phyloP scores from a whole-genome alignment of 1,140 invertebrate genomes.

The Lucilia cuprina region DNA sequence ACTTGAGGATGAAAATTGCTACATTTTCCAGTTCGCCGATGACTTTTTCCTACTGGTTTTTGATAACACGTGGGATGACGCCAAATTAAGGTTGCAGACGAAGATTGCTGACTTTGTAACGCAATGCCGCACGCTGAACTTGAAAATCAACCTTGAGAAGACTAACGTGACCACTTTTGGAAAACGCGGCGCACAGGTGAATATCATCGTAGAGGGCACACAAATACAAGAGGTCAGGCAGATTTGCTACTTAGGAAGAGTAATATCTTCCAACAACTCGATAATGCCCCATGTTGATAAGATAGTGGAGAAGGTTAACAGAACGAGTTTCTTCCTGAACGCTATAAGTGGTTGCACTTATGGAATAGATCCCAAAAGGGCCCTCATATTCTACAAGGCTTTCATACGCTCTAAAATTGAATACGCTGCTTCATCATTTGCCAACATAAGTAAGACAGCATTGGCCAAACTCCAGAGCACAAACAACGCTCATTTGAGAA shows the following conservation, averaged over 20 bases:
- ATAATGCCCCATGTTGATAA: not conserved
- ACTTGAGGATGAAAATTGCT: not conserved
- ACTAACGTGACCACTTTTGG: slow-evolving; percentile 23
- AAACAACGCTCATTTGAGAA: not conserved
- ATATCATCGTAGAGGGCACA: not conserved
- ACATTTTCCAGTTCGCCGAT: slow-evolving; percentile 23
- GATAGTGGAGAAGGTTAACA: slow-evolving; percentile 7
- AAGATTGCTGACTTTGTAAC: not conserved
- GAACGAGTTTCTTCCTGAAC: not conserved
- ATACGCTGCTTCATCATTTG: slow-evolving; percentile 25
- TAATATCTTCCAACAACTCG: not conserved
- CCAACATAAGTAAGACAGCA: not conserved
- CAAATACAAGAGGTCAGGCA: not conserved
- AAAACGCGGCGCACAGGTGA: not conserved
- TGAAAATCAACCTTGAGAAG: slow-evolving; percentile 22
- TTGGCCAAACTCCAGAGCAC: not conserved
- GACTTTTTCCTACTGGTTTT: slow-evolving; percentile 23
- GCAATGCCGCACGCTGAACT: not conserved
- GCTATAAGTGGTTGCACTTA: not conserved
- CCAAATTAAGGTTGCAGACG: not conserved
- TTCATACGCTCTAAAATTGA: slow-evolving; percentile 25
- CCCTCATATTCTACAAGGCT: slow-evolving; percentile 13
- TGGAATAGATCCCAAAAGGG: slow-evolving; percentile 3
- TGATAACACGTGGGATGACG: not conserved
- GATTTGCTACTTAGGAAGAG: not conserved